These are phyloP conservation scores for Agrochola lychnidis DNA, from an alignment of 2,888 invertebrate genomes.

Conservation along the genomic window DNA sequence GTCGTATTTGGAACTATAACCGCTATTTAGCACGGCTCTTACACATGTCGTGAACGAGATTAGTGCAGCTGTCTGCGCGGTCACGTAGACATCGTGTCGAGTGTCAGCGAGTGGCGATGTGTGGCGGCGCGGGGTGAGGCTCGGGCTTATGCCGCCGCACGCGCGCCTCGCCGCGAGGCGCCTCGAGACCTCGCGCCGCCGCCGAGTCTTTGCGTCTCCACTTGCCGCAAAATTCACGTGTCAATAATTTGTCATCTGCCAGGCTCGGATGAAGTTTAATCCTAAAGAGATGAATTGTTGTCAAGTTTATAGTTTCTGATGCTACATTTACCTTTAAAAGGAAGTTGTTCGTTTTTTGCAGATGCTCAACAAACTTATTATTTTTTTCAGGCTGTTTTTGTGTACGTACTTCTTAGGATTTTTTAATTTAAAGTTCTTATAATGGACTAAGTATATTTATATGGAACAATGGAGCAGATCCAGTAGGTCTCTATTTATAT, in stretches of 20 bases:
- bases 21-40: conserved; percentile 71
- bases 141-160: conserved; percentile 81
- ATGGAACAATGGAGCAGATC: neutral
- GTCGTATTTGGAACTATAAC: conserved; percentile 62
- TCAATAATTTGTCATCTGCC: conserved; percentile 69
- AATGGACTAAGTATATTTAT: too few relatives aligned
- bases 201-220: conserved; percentile 39
- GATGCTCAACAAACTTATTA: conserved; percentile 12
- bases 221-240: conserved; percentile 63
- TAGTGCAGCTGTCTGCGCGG: conserved; percentile 86
- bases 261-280: conserved; percentile 43
- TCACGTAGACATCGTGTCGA: conserved; percentile 86
- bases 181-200: conserved; percentile 41
- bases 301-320: conserved; percentile 41
- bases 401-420: neutral
- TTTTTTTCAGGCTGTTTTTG: conserved; percentile 17
- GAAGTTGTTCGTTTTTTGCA: neutral
- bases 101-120: conserved; percentile 76
- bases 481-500: neutral
- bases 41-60: conserved; percentile 77
- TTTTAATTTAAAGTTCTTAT: neutral
- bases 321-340: conserved; percentile 38
- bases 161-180: conserved; percentile 61
- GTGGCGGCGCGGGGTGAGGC: conserved; percentile 59
- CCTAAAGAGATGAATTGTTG: conserved; percentile 41